A percentile compares a stretch with the other conserved stretches of the same genome.
phyloP scores from a whole-genome alignment of 1,140 invertebrate genomes.

The Macrostomum lignano region DNA sequence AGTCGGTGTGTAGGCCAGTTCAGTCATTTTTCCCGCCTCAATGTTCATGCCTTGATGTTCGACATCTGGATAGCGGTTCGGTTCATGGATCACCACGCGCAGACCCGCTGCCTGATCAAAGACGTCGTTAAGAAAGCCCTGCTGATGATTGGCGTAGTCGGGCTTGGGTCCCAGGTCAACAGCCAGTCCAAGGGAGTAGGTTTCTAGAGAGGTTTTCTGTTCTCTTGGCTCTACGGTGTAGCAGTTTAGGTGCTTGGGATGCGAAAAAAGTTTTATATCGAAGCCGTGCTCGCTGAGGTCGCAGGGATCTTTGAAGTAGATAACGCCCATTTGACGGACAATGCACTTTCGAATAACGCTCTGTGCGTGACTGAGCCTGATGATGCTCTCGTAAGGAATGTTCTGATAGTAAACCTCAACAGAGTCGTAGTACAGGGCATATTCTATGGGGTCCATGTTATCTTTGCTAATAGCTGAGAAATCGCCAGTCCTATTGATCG shows the following conservation, averaged over 20 bases:
- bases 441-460: too few species aligned
- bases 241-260: slow-evolving; percentile 1
- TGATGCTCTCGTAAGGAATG: not conserved
- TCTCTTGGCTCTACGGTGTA: not conserved
- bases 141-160: not conserved
- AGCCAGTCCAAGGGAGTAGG: not conserved
- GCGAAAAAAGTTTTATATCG: slow-evolving; percentile 1
- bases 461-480: too few species aligned
- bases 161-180: not conserved
- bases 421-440: not conserved
- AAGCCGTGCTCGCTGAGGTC: not conserved
- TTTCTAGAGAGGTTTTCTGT: too few species aligned
- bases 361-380: not conserved
- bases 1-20: slow-evolving; percentile 3
- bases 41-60: slow-evolving; percentile 2
- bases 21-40: slow-evolving; percentile 6
- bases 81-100: slow-evolving; percentile 2
- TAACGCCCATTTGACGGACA: not conserved
- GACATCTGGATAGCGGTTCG: slow-evolving; percentile 1
- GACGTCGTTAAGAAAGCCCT: not conserved
- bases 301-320: not conserved
- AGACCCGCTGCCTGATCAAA: slow-evolving; percentile 1
- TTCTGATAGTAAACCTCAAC: slow-evolving; percentile 1
- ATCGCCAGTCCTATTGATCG: too few species aligned
- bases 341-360: not conserved